A percentile compares a stretch with the other conserved stretches of the same genome.
These are phyloP conservation scores for Heliconius melpomene DNA, from an alignment of 1,140 invertebrate genomes.

Conservation along the genomic window DNA sequence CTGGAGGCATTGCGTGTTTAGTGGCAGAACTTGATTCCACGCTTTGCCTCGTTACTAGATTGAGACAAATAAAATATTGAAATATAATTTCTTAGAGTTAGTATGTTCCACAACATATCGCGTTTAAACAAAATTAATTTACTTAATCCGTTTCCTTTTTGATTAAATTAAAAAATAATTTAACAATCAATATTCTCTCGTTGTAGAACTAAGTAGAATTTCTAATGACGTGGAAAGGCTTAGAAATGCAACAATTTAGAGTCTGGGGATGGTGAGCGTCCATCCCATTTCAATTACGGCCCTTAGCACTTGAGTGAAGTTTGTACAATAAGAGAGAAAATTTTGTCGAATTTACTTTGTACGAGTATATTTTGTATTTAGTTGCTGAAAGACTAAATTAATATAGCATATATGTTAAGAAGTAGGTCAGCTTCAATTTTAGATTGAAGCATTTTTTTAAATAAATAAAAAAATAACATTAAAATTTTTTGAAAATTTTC, in stretches of 20 bases:
- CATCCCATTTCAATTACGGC: constrained; percentile 29
- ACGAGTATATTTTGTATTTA: background rate
- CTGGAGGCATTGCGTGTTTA: no score
- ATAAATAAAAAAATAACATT: no score
- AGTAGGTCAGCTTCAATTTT: background rate
- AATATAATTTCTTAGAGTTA: no score
- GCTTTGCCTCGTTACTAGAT: no score
- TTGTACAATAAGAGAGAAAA: constrained; percentile 11
- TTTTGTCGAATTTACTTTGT: constrained; percentile 11
- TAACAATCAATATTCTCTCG: background rate
- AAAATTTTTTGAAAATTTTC: no score
- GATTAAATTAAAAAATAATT: background rate
- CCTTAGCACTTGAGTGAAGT: constrained; percentile 21
- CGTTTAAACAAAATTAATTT: background rate
- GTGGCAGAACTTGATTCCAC: no score
- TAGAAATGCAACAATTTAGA: constrained; percentile 22
- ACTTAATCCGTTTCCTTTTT: background rate
- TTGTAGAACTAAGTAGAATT: constrained; percentile 15
- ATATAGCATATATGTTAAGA: background rate
- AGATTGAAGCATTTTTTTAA: no score
- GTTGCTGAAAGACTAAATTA: background rate
- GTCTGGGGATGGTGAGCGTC: constrained; percentile 22
- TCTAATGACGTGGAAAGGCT: constrained; percentile 23
- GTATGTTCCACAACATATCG: no score
- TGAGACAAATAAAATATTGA: no score